Evolutionary conservation across 2,113 vertebrate species (phyloP).

Genomic region (Gymnobelideus leadbeateri): DNA sequence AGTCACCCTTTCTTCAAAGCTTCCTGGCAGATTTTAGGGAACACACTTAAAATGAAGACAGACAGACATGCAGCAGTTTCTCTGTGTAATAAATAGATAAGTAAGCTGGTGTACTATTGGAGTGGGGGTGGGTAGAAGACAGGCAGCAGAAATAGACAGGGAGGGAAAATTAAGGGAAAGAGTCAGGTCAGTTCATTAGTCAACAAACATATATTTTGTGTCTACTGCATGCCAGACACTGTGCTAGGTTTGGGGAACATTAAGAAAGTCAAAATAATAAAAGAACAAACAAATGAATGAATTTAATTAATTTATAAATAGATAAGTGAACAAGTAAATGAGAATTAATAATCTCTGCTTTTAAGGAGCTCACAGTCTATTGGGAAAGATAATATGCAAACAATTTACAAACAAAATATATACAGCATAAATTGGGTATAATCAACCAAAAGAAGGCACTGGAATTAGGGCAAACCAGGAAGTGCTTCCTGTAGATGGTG

Average conservation of each 20-base stretch:
- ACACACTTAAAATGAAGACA: not conserved
- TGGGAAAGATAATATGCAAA: not conserved
- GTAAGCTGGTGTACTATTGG: not conserved
- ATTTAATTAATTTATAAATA: not conserved
- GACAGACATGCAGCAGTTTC: not conserved
- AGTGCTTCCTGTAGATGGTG: not conserved
- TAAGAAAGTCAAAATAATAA: not conserved
- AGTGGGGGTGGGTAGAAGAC: not conserved
- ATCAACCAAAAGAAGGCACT: not conserved
- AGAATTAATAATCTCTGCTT: not conserved
- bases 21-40: not conserved
- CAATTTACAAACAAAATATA: not conserved
- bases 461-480: not conserved
- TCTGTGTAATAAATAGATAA: conserved; percentile 15
- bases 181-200: not conserved
- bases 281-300: not conserved
- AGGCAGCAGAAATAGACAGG: not conserved
- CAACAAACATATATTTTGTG: not conserved
- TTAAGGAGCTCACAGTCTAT: not conserved
- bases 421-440: not conserved
- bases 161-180: not conserved
- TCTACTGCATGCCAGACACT: not conserved
- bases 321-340: not conserved
- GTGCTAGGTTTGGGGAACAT: not conserved
- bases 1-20: not conserved